phyloP scores from a whole-genome alignment of 2,888 invertebrate genomes.

The Ditula angustiorana region DNA sequence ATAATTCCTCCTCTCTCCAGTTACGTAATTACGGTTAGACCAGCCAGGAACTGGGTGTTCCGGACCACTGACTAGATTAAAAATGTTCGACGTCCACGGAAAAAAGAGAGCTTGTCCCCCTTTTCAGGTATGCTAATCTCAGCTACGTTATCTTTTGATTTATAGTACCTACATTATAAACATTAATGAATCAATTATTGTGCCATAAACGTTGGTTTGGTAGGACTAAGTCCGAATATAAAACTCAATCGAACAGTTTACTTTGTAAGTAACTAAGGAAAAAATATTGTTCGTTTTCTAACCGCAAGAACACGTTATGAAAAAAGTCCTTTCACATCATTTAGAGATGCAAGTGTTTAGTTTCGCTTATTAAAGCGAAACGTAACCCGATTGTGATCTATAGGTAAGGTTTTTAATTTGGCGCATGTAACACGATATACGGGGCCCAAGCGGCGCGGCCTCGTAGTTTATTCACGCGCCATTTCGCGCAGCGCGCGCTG shows the following conservation, averaged over 20 bases:
- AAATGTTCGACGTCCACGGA: background rate
- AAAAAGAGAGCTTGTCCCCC: background rate
- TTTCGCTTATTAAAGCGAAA: constrained; percentile 44
- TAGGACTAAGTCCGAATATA: no score
- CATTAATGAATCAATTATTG: no score
- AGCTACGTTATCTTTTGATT: background rate
- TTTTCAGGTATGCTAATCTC: background rate
- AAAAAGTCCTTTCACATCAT: background rate
- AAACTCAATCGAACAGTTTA: background rate
- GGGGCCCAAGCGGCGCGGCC: constrained; percentile 43
- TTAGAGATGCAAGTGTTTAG: background rate
- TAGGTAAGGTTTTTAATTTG: constrained; percentile 57
- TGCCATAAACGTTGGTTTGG: no score
- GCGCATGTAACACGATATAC: constrained; percentile 54
- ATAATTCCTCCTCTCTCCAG: constrained; percentile 14
- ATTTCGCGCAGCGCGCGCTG: constrained; percentile 58
- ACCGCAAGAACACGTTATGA: no score
- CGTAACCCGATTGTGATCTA: constrained; percentile 53
- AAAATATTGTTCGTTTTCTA: no score
- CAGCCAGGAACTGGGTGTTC: background rate
- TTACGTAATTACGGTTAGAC: constrained; percentile 9
- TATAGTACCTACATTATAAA: background rate
- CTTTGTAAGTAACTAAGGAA: no score
- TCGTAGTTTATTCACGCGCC: constrained; percentile 77
- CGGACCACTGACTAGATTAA: constrained; percentile 5